Evolutionary conservation across 2,888 invertebrate genomes (phyloP).

Genomic region (Herminia tarsipennalis): DNA sequence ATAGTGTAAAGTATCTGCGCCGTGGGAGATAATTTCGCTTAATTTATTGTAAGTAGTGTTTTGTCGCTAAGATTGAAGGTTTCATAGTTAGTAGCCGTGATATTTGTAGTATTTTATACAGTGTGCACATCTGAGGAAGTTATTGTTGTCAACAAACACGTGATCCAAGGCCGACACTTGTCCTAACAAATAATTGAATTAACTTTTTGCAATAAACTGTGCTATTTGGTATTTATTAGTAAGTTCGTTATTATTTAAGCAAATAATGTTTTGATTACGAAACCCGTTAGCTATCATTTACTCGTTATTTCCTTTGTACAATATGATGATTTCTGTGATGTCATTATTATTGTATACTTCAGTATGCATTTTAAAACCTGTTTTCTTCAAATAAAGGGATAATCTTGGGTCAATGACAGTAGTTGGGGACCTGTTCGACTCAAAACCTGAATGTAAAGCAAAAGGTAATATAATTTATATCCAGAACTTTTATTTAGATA

Average conservation of each 20-base stretch:
- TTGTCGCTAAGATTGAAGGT: conserved; percentile 12
- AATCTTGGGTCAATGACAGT: conserved; percentile 27
- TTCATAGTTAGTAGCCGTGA: conserved; percentile 11
- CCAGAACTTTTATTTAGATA: too few relatives aligned
- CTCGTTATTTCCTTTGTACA: conserved; percentile 52
- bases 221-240: conserved; percentile 11
- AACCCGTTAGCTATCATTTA: conserved; percentile 52
- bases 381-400: conserved; percentile 11
- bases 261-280: conserved; percentile 60
- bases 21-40: conserved; percentile 15
- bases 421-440: too few relatives aligned
- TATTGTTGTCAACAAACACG: conserved; percentile 67
- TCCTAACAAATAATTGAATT: conserved; percentile 48
- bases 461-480: too few relatives aligned
- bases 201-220: conserved; percentile 18
- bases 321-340: conserved; percentile 12
- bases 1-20: conserved; percentile 16
- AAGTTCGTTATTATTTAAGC: conserved; percentile 4
- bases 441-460: too few relatives aligned
- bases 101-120: conserved; percentile 44
- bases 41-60: conserved; percentile 34
- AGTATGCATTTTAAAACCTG: conserved; percentile 9
- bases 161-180: conserved; percentile 64
- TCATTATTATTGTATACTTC: conserved; percentile 8
- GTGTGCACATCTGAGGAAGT: conserved; percentile 52